These are phyloP conservation scores for Malachius bipustulatus DNA, from an alignment of 2,888 invertebrate genomes.

Conservation along the genomic window DNA sequence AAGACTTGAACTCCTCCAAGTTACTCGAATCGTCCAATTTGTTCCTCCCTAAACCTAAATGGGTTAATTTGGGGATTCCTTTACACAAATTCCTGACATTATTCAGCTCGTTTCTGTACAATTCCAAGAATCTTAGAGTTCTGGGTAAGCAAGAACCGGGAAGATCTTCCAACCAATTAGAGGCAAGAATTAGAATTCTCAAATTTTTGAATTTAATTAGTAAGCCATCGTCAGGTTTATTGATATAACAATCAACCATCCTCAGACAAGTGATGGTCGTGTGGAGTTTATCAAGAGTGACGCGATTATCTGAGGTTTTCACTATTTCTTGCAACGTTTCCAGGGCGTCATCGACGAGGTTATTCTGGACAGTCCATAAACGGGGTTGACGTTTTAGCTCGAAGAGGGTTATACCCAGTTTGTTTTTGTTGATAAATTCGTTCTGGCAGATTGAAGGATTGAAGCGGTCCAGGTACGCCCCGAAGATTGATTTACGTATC, in stretches of 20 bases:
- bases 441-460: slow-evolving; percentile 23
- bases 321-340: background rate
- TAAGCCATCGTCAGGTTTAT: slow-evolving; percentile 35
- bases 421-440: slow-evolving; percentile 19
- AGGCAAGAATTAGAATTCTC: slow-evolving; percentile 37
- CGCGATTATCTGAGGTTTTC: too few species aligned
- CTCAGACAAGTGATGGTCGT: too few species aligned
- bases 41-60: slow-evolving; percentile 42
- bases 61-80: slow-evolving; percentile 34
- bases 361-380: too few species aligned
- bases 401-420: slow-evolving; percentile 19
- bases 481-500: slow-evolving; percentile 21
- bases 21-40: slow-evolving; percentile 23
- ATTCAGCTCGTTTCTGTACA: slow-evolving; percentile 37
- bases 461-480: slow-evolving; percentile 22
- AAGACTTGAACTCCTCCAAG: background rate
- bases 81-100: slow-evolving; percentile 29
- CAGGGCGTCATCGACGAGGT: slow-evolving; percentile 4
- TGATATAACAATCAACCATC: slow-evolving; percentile 40
- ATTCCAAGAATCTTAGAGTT: slow-evolving; percentile 36
- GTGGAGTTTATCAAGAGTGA: too few species aligned
- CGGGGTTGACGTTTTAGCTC: too few species aligned
- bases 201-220: slow-evolving; percentile 33
- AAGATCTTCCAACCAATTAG: slow-evolving; percentile 30
- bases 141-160: slow-evolving; percentile 33